Evolutionary conservation across 2,888 invertebrate genomes (phyloP), one percentile per base, ranked within the genome.

Genomic region (Abscondita cerata): DNA sequence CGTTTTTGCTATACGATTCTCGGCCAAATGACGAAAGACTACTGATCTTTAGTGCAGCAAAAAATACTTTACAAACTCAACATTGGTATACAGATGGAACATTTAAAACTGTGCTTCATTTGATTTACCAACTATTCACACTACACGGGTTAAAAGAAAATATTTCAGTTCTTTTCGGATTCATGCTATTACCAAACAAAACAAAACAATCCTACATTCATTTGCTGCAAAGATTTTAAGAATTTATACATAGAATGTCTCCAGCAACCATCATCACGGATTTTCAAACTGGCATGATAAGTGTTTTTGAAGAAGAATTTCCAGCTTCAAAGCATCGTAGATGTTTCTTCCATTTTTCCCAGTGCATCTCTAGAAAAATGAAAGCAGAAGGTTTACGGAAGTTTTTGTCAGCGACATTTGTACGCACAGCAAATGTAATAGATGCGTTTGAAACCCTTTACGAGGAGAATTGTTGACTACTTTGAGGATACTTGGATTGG

Each of bases 281-380:
- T 62, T 62, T 62, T 25, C 59, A 62, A 62, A 25, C 6, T 13
- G 44, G 51, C 1, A 50, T 55, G 44, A 60, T 64, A 15, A 60
- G 48, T 44, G 60, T 55, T 15, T 11, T 66, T 11, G 4, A 6
- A 15, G 11, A 50, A 38, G 44, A 48, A 38, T 59, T 61, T 59
- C 50, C 61, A 11, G 31, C 16, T n/a, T 31, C 56, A 44, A 25
- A 8, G 44, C 33, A 51, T 13, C 31, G 51, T 15, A 62, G 62
- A 31, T 67, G 46, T 40, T 67, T 67, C 53, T 68, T 67, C 40
- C 64, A 68, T 59, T 65, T 64, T 16, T 6, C 31, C 1, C 68
- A 65, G 46, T 57, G 59, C 40, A 47, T 66, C 9, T 67, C 47
- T 41, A 33, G 68, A 31, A 55, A 53, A 33, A 52, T 67, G 38